These are phyloP conservation scores for Argya squamiceps DNA, from an alignment of 2,797 vertebrate genomes.

Conservation along the genomic window DNA sequence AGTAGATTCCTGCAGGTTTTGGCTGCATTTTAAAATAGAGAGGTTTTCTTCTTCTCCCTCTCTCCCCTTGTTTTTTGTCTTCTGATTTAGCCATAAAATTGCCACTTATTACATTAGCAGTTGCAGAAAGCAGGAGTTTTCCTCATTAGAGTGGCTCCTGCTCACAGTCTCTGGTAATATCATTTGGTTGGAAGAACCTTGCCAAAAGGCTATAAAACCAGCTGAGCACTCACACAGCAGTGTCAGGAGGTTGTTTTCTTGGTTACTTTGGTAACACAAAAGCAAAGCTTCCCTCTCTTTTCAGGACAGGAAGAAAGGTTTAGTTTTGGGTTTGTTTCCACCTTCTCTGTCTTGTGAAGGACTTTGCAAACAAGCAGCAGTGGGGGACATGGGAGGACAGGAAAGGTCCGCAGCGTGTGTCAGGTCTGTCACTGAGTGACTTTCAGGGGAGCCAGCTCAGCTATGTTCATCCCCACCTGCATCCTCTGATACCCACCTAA, in stretches of 20 bases:
- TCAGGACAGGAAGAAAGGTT: slow-evolving; percentile 5
- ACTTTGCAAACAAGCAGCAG: background rate
- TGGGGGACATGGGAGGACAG: background rate
- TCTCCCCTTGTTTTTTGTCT: slow-evolving; percentile 42
- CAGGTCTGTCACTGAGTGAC: background rate
- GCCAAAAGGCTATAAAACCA: slow-evolving; percentile 46
- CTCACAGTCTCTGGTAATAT: slow-evolving; percentile 3
- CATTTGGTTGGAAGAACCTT: slow-evolving; percentile 13
- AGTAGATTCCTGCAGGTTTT: slow-evolving; percentile 30
- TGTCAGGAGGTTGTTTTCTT: slow-evolving; percentile 54
- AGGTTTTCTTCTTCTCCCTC: slow-evolving; percentile 26
- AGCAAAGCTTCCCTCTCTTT: slow-evolving; percentile 50
- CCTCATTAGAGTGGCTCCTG: slow-evolving; percentile 44
- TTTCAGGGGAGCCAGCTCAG: background rate
- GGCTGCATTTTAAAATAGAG: slow-evolving; percentile 54
- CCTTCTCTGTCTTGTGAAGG: background rate
- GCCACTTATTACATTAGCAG: slow-evolving; percentile 63
- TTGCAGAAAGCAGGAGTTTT: slow-evolving; percentile 62
- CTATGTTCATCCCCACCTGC: background rate
- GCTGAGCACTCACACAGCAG: slow-evolving; percentile 5
- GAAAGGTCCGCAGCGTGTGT: background rate
- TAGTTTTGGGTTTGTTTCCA: background rate
- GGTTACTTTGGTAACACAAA: slow-evolving; percentile 66
- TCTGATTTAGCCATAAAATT: slow-evolving; percentile 65
- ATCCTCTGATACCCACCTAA: background rate